Conservation (phyloP, 2,797 vertebrate species). For the Alcedo atthis region DNA sequence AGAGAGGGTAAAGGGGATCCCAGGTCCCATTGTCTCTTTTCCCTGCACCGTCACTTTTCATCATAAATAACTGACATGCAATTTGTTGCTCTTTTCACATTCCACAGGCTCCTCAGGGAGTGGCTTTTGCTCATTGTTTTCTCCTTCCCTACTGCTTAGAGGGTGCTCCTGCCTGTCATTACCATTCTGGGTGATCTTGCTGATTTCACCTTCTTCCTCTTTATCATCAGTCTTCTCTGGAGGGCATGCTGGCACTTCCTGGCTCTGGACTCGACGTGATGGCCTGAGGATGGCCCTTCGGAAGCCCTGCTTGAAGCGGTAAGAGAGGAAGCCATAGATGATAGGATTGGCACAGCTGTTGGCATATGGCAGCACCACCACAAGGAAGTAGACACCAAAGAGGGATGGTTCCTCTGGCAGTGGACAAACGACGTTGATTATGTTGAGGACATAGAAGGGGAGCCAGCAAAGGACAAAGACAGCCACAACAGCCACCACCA, state of each 20-base stretch:
- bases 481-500: slow-evolving; percentile 95
- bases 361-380: slow-evolving; percentile 92
- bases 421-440: slow-evolving; percentile 91
- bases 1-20: not conserved
- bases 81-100: slow-evolving; percentile 52
- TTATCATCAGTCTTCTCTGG: slow-evolving; percentile 59
- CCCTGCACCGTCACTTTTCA: not conserved
- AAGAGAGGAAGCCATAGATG: slow-evolving; percentile 94
- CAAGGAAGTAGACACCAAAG: slow-evolving; percentile 92
- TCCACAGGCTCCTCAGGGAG: slow-evolving; percentile 67
- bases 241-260: slow-evolving; percentile 49
- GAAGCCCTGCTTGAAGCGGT: slow-evolving; percentile 97
- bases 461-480: slow-evolving; percentile 96
- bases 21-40: not conserved
- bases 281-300: slow-evolving; percentile 84
- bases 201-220: slow-evolving; percentile 66
- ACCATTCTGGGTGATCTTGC: slow-evolving; percentile 72
- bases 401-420: slow-evolving; percentile 89
- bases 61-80: slow-evolving; percentile 77
- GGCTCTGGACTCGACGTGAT: slow-evolving; percentile 76
- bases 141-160: not conserved
- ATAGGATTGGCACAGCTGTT: slow-evolving; percentile 97
- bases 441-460: slow-evolving; percentile 95
- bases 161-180: slow-evolving; percentile 27
- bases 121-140: slow-evolving; percentile 59